Evolutionary conservation across 2,113 vertebrate species (phyloP).

Genomic region (Prionailurus viverrinus): DNA sequence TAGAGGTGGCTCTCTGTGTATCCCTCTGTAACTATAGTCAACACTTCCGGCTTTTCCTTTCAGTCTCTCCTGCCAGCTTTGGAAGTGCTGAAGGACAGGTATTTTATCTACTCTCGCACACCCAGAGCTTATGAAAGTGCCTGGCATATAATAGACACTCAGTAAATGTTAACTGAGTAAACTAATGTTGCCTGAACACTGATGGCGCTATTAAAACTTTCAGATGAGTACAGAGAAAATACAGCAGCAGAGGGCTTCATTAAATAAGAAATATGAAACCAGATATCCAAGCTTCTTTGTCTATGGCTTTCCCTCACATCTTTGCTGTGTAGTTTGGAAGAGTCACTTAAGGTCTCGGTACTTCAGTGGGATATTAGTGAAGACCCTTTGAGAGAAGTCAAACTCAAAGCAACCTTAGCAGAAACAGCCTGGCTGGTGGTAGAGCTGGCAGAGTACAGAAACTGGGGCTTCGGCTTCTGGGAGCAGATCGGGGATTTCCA

Average conservation of each 20-base stretch:
- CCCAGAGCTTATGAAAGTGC: neutral
- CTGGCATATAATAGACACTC: neutral
- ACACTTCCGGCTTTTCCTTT: neutral
- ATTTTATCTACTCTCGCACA: neutral
- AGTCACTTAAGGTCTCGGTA: neutral
- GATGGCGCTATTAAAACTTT: neutral
- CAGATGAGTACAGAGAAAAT: neutral
- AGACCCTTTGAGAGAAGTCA: conserved; percentile 2
- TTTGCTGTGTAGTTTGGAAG: neutral
- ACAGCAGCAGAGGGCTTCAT: neutral
- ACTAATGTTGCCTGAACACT: neutral
- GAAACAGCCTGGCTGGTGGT: neutral
- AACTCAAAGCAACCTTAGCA: neutral
- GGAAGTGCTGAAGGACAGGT: neutral
- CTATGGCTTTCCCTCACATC: rapidly evolving
- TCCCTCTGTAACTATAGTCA: neutral
- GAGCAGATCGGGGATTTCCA: neutral
- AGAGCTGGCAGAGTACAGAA: neutral
- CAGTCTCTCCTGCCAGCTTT: neutral
- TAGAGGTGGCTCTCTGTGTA: neutral
- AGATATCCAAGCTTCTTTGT: neutral
- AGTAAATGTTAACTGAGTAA: neutral
- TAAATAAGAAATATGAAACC: neutral
- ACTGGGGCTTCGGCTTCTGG: neutral
- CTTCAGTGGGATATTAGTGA: neutral